phyloP scores from a whole-genome alignment of 2,888 invertebrate species.

The Ariolimax columbianus region DNA sequence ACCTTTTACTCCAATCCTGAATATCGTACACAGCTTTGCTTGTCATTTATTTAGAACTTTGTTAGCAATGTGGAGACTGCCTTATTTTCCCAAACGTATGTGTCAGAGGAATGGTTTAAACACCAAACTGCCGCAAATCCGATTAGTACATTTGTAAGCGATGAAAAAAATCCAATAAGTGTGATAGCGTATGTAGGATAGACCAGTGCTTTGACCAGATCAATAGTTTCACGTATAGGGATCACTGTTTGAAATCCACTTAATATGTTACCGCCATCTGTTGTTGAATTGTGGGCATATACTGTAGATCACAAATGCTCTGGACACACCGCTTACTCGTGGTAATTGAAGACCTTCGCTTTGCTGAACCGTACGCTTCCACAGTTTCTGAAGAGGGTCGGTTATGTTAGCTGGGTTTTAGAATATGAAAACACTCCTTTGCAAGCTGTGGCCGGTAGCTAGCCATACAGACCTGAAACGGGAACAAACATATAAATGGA shows the following conservation, averaged over 20 bases:
- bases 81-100: neutral
- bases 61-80: neutral
- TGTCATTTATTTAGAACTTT: neutral
- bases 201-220: neutral
- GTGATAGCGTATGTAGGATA: neutral
- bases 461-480: neutral
- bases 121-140: neutral
- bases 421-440: neutral
- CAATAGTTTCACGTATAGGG: constrained; percentile 17
- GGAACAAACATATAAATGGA: neutral
- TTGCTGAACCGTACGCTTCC: no score
- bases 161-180: constrained; percentile 8
- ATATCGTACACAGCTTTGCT: neutral
- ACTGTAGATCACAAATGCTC: no score
- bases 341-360: no score
- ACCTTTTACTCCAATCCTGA: no score
- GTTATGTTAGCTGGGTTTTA: neutral
- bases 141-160: neutral
- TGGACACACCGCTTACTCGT: no score
- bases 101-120: neutral
- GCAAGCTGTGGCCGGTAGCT: neutral
- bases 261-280: constrained; percentile 4
- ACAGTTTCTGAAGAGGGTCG: neutral
- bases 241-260: neutral
- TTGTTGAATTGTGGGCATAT: neutral